Evolutionary conservation across 2,888 invertebrate genomes (phyloP).

Genomic region (Cantharis nigra): DNA sequence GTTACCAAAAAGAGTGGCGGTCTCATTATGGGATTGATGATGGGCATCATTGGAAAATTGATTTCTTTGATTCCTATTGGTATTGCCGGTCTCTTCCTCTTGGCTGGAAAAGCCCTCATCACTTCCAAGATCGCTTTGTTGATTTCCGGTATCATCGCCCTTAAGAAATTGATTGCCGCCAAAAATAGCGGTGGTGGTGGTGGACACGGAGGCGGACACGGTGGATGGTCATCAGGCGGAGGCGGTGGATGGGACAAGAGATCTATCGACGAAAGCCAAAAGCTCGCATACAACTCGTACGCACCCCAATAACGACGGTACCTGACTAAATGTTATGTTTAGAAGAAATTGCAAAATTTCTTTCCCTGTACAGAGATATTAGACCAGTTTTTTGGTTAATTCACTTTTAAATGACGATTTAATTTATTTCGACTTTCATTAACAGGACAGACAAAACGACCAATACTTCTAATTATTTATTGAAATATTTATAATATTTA

Average conservation of each 20-base stretch:
- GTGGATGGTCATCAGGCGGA: conserved; percentile 38
- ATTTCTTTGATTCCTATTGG: conserved; percentile 79
- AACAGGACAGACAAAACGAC: not conserved
- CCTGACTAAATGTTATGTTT: conserved; percentile 14
- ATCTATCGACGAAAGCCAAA: conserved; percentile 64
- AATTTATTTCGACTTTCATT: not conserved
- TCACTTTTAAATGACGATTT: not conserved
- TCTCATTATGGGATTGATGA: conserved; percentile 91
- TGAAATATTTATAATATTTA: conserved; percentile 10
- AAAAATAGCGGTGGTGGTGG: conserved; percentile 65
- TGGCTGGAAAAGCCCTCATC: conserved; percentile 87
- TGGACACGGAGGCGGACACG: conserved; percentile 43
- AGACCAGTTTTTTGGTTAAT: conserved; percentile 19
- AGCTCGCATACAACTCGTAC: conserved; percentile 74
- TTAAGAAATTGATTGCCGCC: conserved; percentile 78
- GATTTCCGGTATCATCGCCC: conserved; percentile 77
- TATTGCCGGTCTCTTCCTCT: conserved; percentile 77
- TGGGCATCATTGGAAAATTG: conserved; percentile 85
- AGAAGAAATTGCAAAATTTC: conserved; percentile 4
- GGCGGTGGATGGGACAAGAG: conserved; percentile 76
- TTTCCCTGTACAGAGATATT: conserved; percentile 15
- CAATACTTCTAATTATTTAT: conserved; percentile 8
- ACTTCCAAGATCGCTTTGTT: conserved; percentile 79
- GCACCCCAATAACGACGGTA: conserved; percentile 50
- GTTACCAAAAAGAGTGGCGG: conserved; percentile 68